Base-by-base conservation (phyloP, 2,113 vertebrate genomes). In the Platycercus adscitus region DNA sequence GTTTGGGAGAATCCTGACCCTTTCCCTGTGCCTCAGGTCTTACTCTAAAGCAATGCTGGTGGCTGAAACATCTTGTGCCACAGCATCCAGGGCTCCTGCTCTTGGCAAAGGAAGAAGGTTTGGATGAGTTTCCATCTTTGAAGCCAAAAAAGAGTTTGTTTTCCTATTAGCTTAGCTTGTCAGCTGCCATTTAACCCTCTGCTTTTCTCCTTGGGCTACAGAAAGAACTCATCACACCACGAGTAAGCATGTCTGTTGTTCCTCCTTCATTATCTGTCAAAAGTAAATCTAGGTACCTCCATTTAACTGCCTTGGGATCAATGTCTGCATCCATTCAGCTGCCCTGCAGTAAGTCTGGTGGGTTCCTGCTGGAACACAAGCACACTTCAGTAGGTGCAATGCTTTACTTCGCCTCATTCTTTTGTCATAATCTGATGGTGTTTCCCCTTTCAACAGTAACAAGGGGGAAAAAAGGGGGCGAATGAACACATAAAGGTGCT, bases 391-490 rank as follows among this genome's bases (percentile, higher is more conserved):
- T 73, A 49, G 6, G 37, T 7, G 60, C 16, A 41, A 14, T 5
- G 47, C 26, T 71, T 77, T 61, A 35, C 66, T 43, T 79, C 78
- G 35, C 66, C 43, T 69, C 78, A 25, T 69, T 79, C 39, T 52
- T 79, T 82, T 69, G 68, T 73, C 71, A 63, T 72, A 29, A 68
- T 50, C 72, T 56, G 33, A 24, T 63, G 63, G 72, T 63, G 37
- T 29, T 84, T 73, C 24, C 29, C 46, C 66, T 64, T 52, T 72
- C 73, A 56, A 56, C 24, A 44, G 53, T 1, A 58, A 35, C 1
- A 4, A 5, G 20, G 26, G 12, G 2, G 4, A 13, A 7, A 5
- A 4, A 25, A 19, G 8, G 49, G 24, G 6, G 17, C 19, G 21
- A 81, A 56, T 43, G 56, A 87, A 68, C 24, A 66, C 55, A 37